These are phyloP conservation scores for Drosophila saltans DNA, from an alignment of 1,140 invertebrate genomes.

Conservation along the genomic window DNA sequence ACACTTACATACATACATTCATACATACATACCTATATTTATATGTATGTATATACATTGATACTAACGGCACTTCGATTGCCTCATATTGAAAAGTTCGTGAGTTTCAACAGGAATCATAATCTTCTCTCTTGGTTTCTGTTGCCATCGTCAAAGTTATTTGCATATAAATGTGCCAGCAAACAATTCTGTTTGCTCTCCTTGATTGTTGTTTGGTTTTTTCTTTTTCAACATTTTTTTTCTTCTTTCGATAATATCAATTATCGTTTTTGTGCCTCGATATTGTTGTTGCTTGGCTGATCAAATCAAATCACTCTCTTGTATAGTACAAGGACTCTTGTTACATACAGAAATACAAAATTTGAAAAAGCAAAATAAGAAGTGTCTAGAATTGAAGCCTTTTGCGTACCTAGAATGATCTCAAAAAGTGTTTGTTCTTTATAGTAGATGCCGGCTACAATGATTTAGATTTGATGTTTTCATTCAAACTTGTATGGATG, in stretches of 20 bases:
- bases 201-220: slow-evolving; percentile 4
- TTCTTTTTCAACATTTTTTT: neutral
- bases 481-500: too few relatives aligned
- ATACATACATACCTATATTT: neutral
- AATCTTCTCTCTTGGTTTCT: neutral
- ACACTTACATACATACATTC: neutral
- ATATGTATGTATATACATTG: neutral
- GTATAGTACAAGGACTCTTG: neutral
- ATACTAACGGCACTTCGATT: neutral
- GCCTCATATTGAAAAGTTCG: neutral
- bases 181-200: neutral
- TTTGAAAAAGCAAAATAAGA: neutral
- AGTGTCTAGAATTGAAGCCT: too few relatives aligned
- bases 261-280: neutral
- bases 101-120: neutral
- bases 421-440: too few relatives aligned
- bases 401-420: too few relatives aligned
- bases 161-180: slow-evolving; percentile 7
- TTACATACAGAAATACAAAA: too few relatives aligned
- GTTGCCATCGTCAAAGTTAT: neutral
- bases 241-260: slow-evolving; percentile 6
- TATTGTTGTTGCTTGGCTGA: neutral
- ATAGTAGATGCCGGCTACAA: too few relatives aligned
- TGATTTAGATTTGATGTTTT: too few relatives aligned
- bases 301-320: neutral